Percentiles rank a stretch among this genome's conserved stretches.
These are phyloP conservation scores for Schlechtendalia chinensis DNA, from an alignment of 1,140 invertebrate genomes.

Conservation along the genomic window DNA sequence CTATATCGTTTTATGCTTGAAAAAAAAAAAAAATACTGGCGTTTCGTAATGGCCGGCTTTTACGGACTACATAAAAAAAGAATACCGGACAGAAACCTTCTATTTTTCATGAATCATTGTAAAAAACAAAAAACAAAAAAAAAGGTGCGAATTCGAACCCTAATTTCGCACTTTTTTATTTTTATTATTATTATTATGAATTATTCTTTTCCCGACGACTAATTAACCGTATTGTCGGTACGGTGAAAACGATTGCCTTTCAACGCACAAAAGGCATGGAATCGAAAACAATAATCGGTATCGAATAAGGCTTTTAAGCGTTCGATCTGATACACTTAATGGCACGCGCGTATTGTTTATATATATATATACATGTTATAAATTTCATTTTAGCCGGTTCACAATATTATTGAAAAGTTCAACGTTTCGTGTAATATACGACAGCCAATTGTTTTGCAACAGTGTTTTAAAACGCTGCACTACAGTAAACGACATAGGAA, in stretches of 20 bases:
- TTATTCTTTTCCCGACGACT: slow-evolving; percentile 23
- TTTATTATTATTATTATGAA: slow-evolving; percentile 38
- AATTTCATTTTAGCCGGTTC: no score
- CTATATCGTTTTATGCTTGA: slow-evolving; percentile 36
- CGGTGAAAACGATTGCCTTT: slow-evolving; percentile 25
- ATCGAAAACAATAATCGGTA: slow-evolving; percentile 26
- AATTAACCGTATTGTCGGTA: slow-evolving; percentile 41
- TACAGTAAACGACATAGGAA: no score
- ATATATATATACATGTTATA: no score
- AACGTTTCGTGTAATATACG: no score
- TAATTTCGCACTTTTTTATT: slow-evolving; percentile 31
- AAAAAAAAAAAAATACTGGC: slow-evolving; percentile 38
- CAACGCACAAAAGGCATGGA: slow-evolving; percentile 7
- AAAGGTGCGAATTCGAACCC: slow-evolving; percentile 44
- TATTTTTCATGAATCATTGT: slow-evolving; percentile 49
- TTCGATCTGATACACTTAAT: background rate
- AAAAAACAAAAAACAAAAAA: slow-evolving; percentile 26
- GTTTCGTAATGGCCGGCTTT: slow-evolving; percentile 21
- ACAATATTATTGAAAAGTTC: no score
- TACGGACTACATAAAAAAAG: slow-evolving; percentile 37
- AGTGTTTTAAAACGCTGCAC: no score
- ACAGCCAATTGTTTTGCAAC: no score
- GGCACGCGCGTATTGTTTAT: background rate
- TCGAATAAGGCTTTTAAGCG: slow-evolving; percentile 11
- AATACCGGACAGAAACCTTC: slow-evolving; percentile 40